A percentile compares a stretch with the other conserved stretches of the same genome.
Conservation (phyloP, 1,140 invertebrate species). For the Atta cephalotes region DNA sequence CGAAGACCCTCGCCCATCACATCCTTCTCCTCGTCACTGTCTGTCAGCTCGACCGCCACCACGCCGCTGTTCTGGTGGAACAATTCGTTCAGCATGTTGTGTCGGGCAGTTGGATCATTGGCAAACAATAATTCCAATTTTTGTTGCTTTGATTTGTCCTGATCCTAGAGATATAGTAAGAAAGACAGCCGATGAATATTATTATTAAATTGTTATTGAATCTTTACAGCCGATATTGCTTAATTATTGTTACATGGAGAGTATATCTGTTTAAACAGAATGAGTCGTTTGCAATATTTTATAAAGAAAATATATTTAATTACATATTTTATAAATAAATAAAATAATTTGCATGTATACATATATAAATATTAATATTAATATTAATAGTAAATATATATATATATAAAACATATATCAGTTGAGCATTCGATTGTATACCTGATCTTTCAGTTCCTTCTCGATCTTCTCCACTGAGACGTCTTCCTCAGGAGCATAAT, state of each 20-base stretch:
- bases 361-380: conserved; percentile 4
- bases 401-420: neutral
- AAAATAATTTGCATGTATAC: neutral
- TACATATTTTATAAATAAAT: neutral
- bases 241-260: neutral
- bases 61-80: conserved; percentile 85
- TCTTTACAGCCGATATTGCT: neutral
- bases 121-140: conserved; percentile 87
- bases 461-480: conserved; percentile 71
- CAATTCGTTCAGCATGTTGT: conserved; percentile 87
- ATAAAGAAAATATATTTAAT: neutral
- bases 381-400: neutral
- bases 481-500: conserved; percentile 82
- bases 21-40: conserved; percentile 88
- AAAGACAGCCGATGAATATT: neutral
- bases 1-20: conserved; percentile 87
- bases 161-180: conserved; percentile 6
- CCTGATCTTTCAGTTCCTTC: conserved; percentile 59
- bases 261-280: neutral
- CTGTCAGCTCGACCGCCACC: conserved; percentile 82
- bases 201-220: neutral
- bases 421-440: neutral
- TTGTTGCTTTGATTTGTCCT: conserved; percentile 84
- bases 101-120: conserved; percentile 83
- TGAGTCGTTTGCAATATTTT: neutral